Conservation (phyloP, 1,140 invertebrate species). For the Mycetomoellerius zeteki region DNA sequence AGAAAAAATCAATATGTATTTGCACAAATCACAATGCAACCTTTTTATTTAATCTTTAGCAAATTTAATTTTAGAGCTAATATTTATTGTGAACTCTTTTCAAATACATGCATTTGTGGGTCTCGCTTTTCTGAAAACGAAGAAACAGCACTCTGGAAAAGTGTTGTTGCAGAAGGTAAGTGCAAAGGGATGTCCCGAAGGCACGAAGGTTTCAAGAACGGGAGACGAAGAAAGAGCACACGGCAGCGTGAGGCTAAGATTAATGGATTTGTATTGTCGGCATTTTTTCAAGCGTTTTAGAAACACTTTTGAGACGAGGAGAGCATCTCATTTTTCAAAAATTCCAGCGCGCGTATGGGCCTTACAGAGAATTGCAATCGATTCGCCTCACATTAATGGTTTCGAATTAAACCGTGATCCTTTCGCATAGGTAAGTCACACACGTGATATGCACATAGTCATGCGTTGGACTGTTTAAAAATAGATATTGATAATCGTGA, state of each 20-base stretch:
- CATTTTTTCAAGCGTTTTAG: conserved; percentile 82
- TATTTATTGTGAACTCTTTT: conserved; percentile 20
- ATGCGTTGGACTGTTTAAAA: conserved; percentile 60
- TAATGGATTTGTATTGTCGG: conserved; percentile 83
- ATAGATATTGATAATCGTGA: conserved; percentile 60
- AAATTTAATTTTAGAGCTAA: not conserved
- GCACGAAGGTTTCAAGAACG: conserved; percentile 63
- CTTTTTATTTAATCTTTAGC: not conserved
- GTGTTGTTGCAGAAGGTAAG: conserved; percentile 74
- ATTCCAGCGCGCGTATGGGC: conserved; percentile 66
- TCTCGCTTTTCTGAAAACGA: conserved; percentile 27
- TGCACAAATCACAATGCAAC: not conserved
- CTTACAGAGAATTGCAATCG: conserved; percentile 78
- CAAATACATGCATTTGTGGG: not conserved
- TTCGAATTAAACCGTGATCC: conserved; percentile 77
- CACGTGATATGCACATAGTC: conserved; percentile 11
- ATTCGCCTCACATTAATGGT: conserved; percentile 80
- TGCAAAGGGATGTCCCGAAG: conserved; percentile 80
- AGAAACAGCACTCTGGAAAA: conserved; percentile 59
- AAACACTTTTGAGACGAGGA: conserved; percentile 80
- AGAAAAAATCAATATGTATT: not conserved
- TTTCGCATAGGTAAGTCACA: conserved; percentile 34
- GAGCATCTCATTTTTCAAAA: conserved; percentile 82
- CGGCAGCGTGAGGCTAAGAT: conserved; percentile 76
- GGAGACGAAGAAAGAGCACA: conserved; percentile 70